Base-by-base conservation (phyloP, 2,888 invertebrate genomes). In the Teinopalpus imperialis region DNA sequence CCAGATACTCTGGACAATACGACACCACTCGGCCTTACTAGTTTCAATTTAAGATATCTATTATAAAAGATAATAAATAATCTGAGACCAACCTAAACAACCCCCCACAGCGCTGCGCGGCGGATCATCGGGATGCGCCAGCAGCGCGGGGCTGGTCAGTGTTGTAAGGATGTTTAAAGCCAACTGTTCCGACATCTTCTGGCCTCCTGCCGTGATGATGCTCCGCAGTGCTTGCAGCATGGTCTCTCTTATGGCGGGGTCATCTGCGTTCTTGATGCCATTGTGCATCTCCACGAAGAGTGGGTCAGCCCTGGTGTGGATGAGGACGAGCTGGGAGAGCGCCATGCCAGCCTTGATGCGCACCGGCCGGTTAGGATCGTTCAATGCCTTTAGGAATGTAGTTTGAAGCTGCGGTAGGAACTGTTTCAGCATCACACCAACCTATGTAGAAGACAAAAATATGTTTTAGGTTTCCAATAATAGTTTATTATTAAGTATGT, bases 351-450 rank as follows among this genome's bases (percentile, higher is more conserved):
- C 97, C 86, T 95, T 95, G 57, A 98, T 90, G 49, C 98, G 91
- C 9, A 98, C 98, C 53, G 92, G 90, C 45, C 98, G 91, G 77
- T 95, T 95, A 14, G 94, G 92, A 80, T 99, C 99, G 73, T 95
- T 94, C 43, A 99, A 89, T 2, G 98, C 96, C 86, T 98, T 98
- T 40, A 98, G 91, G 88, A 99, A 99, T 9, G 99, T 99, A 1
- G 98, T 98, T 90, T 99, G 99, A 24, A 99, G 91, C 85, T 99
- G 99, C 1, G 99, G 99, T 65, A 99, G 90, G 89, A 99, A 99
- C 75, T 99, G 98, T 80, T 98, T 98, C 76, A 99, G 85, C 94
- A 97, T 95, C 23, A 94, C 92, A 30, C 98, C 98, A 52, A 98
- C 98, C 95, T 96, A 6, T 6, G n/a, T n/a, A n/a, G n/a, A n/a